Percentiles rank a stretch among this genome's conserved stretches.
Evolutionary conservation across 1,140 invertebrate species (phyloP).

Genomic region (Heliconius eleuchia): DNA sequence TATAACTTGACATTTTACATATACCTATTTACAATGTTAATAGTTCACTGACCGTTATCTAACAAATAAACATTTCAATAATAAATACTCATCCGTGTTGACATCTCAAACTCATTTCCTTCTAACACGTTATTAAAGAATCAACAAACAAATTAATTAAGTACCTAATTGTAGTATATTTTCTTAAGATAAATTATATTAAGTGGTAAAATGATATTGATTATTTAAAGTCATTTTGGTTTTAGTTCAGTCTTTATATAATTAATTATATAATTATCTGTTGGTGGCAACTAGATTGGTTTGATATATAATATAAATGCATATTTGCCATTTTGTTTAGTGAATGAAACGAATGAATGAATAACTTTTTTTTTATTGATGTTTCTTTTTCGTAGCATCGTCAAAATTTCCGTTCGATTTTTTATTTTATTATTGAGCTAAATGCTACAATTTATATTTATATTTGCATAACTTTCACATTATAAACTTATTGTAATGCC

Average conservation of each 20-base stretch:
- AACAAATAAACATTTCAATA: background rate
- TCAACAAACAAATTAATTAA: slow-evolving; percentile 23
- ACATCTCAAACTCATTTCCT: slow-evolving; percentile 6
- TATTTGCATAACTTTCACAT: background rate
- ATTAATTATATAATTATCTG: too few species aligned
- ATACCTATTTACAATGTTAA: background rate
- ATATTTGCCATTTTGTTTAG: too few species aligned
- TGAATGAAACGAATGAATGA: too few species aligned
- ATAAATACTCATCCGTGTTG: background rate
- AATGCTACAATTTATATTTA: too few species aligned
- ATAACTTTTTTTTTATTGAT: too few species aligned
- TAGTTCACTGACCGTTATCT: slow-evolving; percentile 8
- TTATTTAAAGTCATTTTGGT: background rate
- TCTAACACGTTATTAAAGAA: background rate
- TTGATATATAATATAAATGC: too few species aligned
- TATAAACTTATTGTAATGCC: background rate
- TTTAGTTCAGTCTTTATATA: too few species aligned
- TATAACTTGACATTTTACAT: background rate
- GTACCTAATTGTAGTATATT: slow-evolving; percentile 14
- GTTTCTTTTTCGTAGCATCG: too few species aligned
- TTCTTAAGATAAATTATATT: background rate
- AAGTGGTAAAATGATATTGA: background rate
- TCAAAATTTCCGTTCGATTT: too few species aligned
- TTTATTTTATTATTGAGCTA: too few species aligned
- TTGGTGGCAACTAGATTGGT: background rate